Percentiles rank a stretch among this genome's conserved stretches.
phyloP scores from a whole-genome alignment of 1,140 invertebrate species.

The Microplitis demolitor region DNA sequence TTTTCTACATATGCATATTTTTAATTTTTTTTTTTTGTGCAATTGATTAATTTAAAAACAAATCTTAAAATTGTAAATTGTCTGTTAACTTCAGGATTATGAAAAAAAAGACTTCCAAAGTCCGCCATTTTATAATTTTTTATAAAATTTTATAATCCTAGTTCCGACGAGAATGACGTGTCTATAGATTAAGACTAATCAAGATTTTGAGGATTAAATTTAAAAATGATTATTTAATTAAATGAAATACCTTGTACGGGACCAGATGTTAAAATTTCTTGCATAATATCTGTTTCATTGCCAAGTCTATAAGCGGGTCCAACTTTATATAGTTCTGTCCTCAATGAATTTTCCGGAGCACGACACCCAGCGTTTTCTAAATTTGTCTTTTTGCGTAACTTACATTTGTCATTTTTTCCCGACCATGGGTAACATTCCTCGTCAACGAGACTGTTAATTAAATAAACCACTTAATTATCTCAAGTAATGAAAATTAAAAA shows the following conservation, averaged over 20 bases:
- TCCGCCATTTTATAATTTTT: too few relatives aligned
- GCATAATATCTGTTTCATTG: conserved; percentile 85
- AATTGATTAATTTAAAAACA: too few relatives aligned
- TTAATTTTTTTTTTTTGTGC: too few relatives aligned
- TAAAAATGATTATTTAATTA: background rate
- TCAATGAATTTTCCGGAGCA: conserved; percentile 51
- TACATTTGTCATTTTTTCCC: conserved; percentile 67
- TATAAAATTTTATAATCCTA: too few relatives aligned
- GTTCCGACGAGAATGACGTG: too few relatives aligned
- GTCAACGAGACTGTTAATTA: conserved; percentile 71
- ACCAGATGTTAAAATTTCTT: conserved; percentile 87
- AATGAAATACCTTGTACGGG: conserved; percentile 85
- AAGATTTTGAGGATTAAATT: background rate
- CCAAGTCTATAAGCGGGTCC: conserved; percentile 84
- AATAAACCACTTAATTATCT: background rate
- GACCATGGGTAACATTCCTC: conserved; percentile 83
- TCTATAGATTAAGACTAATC: background rate
- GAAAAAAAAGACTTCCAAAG: too few relatives aligned
- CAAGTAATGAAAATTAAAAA: background rate
- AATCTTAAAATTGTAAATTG: too few relatives aligned
- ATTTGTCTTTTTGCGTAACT: conserved; percentile 59
- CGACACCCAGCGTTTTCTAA: conserved; percentile 64
- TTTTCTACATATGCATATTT: too few relatives aligned
- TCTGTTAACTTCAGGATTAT: too few relatives aligned
- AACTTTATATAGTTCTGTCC: conserved; percentile 73